A percentile compares a stretch with the other conserved stretches of the same genome.
These are phyloP conservation scores for Heliconius cydno DNA, from an alignment of 2,888 invertebrate genomes.

Conservation along the genomic window DNA sequence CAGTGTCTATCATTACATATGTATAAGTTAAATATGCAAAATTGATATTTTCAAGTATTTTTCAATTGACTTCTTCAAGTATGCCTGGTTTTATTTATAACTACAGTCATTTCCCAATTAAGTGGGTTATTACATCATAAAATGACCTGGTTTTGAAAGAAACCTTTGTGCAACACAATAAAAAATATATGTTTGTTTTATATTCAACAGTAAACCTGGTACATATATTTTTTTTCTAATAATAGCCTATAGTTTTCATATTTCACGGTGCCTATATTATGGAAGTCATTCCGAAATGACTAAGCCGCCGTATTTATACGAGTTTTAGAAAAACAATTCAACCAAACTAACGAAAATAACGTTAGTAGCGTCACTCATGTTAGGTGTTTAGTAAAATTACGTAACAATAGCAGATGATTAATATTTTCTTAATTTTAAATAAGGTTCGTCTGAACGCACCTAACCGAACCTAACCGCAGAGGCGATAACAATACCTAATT, in stretches of 20 bases:
- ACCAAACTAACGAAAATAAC: neutral
- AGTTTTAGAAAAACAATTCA: neutral
- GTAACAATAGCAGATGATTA: neutral
- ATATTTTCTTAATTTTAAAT: neutral
- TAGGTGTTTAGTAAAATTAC: neutral
- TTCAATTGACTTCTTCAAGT: neutral
- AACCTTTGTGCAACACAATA: conserved; percentile 34
- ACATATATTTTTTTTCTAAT: neutral
- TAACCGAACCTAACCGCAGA: neutral
- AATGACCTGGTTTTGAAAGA: conserved; percentile 40
- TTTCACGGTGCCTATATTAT: neutral
- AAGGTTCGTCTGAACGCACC: too few relatives aligned
- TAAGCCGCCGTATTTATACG: neutral
- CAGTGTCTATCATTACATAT: neutral
- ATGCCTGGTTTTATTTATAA: conserved; percentile 33
- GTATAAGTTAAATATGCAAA: neutral
- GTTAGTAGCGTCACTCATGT: neutral
- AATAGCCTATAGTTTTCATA: neutral
- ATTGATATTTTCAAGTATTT: neutral
- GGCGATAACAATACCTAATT: neutral
- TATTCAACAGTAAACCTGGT: neutral
- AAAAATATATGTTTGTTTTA: conserved; percentile 12
- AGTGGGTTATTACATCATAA: conserved; percentile 38
- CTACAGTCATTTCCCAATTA: conserved; percentile 33
- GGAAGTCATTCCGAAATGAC: neutral